Evolutionary conservation across 2,888 invertebrate species (phyloP), one percentile per base, ranked within the genome.

Genomic region (Sylvicola fuscatus): DNA sequence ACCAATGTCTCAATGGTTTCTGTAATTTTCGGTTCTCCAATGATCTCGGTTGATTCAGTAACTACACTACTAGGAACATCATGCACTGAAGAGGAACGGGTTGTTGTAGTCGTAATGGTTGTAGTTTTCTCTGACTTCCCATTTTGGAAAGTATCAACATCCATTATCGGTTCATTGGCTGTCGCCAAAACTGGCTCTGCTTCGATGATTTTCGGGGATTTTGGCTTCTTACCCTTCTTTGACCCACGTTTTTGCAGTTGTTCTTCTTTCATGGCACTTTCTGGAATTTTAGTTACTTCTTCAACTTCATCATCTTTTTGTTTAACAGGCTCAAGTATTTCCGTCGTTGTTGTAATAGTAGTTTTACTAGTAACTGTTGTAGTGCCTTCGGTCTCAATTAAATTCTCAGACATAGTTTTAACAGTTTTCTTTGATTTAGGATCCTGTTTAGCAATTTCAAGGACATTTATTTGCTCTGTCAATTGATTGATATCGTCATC

Each of bases 391-490:
- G 29, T 8, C 14, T 29, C 8, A 40, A 33, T 36, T 36, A 36
- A 28, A 27, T 47, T 61, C 43, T 6, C 53, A 48, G 33, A 58
- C 54, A 44, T 53, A 51, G 38, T 53, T 55, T 5, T 47, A 45
- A 38, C 56, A 57, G 32, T 54, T 47, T 46, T 60, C 56, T 46
- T 60, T 53, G 10, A 58, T 51, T 16, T 49, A 27, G 47, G 49
- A 41, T 56, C 53, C 42, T 52, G 57, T 3, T 46, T 14, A n/a
- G 46, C 36, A 37, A 57, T 54, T 11, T 53, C 43, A 7, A 44
- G 45, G 42, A 54, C 56, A 37, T 51, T 56, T 43, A 58, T 60
- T 41, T 59, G 54, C 44, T 63, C 62, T 42, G 61, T 63, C 44
- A 62, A 57, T 46, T 63, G 62, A 40, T 45, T 53, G 28, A 26